These are phyloP conservation scores for Microtus oregoni DNA, from an alignment of 2,113 vertebrate genomes.

Conservation along the genomic window DNA sequence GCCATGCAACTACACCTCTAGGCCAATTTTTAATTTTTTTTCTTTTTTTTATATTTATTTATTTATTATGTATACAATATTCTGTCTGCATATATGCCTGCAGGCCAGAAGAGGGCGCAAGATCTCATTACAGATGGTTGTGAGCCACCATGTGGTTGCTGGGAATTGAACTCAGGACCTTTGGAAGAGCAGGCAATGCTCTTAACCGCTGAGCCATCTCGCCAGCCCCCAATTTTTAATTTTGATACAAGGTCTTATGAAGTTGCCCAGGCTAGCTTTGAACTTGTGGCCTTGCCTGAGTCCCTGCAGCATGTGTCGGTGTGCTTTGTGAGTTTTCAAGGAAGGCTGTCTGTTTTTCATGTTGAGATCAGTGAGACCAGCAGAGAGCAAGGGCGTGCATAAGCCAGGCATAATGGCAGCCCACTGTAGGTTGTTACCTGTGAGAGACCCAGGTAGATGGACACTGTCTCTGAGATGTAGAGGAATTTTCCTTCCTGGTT, in stretches of 20 bases:
- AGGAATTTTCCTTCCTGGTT: constrained; percentile 95
- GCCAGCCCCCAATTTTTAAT: neutral
- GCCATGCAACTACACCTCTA: neutral
- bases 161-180: too few species aligned
- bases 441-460: constrained; percentile 95
- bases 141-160: too few species aligned
- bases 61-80: too few species aligned
- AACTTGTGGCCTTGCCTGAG: neutral
- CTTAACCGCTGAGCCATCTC: too few species aligned
- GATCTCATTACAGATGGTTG: too few species aligned
- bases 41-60: too few species aligned
- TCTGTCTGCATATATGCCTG: too few species aligned
- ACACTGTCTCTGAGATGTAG: constrained; percentile 96
- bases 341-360: neutral
- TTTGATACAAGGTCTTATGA: neutral
- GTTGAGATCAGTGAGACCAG: neutral
- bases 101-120: too few species aligned
- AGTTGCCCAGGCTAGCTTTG: neutral
- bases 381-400: neutral
- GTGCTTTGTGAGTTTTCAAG: neutral
- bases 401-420: neutral
- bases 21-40: neutral
- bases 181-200: too few species aligned
- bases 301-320: neutral
- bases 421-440: constrained; percentile 88